Percentiles rank a stretch among this genome's conserved stretches.
phyloP scores from a whole-genome alignment of 1,140 invertebrate genomes.

The Protaetia brevitarsis region DNA sequence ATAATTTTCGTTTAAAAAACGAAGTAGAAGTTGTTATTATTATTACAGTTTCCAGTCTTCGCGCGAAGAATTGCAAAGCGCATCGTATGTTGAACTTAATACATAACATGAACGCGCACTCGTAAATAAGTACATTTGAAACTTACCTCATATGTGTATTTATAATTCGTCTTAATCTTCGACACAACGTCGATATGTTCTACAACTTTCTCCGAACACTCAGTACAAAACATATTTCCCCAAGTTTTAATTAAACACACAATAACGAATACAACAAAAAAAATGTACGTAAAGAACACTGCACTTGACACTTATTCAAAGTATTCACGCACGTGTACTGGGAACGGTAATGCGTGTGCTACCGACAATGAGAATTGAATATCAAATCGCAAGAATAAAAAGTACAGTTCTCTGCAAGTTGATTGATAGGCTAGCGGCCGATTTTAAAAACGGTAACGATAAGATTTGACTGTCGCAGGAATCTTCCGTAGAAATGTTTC shows the following conservation, averaged over 20 bases:
- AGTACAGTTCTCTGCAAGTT: background rate
- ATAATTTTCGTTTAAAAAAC: too few relatives aligned
- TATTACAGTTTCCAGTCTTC: too few relatives aligned
- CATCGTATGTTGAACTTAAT: too few relatives aligned
- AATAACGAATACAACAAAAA: background rate
- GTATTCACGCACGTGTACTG: background rate
- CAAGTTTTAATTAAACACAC: background rate
- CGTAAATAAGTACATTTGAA: too few relatives aligned
- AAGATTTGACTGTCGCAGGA: background rate
- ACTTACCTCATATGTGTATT: conserved; percentile 35
- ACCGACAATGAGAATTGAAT: conserved; percentile 4
- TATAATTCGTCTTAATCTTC: conserved; percentile 30
- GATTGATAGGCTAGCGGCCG: background rate
- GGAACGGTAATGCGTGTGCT: background rate
- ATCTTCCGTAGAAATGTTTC: background rate
- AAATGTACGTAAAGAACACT: too few relatives aligned
- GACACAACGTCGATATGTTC: conserved; percentile 29
- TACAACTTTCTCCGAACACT: conserved; percentile 28
- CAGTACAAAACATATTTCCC: conserved; percentile 29
- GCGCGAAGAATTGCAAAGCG: too few relatives aligned
- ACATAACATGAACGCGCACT: too few relatives aligned
- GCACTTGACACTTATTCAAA: background rate
- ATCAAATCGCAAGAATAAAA: background rate
- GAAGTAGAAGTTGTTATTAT: too few relatives aligned
- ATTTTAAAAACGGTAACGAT: background rate